Conservation (phyloP, 1,140 invertebrate species). For the Himalopsyche phryganea region DNA sequence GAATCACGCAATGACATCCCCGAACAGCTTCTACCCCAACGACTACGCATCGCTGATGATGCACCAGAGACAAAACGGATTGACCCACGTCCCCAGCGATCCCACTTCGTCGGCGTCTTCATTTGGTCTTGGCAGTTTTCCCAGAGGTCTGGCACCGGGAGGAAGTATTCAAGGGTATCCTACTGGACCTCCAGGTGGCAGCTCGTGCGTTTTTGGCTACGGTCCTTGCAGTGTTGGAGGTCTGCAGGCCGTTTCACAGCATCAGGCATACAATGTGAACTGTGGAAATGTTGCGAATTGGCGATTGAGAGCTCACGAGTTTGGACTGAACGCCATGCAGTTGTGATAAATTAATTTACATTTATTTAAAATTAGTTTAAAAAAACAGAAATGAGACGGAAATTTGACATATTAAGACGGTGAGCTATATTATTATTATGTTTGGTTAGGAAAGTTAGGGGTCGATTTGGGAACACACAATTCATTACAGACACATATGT, state of each 20-base stretch:
- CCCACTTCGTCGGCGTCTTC: conserved; percentile 35
- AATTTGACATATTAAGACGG: too few species aligned
- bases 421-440: too few species aligned
- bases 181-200: conserved; percentile 29
- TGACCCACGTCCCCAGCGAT: conserved; percentile 39
- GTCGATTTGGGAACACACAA: too few species aligned
- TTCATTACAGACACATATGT: too few species aligned
- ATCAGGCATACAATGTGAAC: conserved; percentile 49
- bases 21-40: conserved; percentile 45
- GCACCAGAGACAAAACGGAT: conserved; percentile 45
- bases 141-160: conserved; percentile 13
- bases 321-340: conserved; percentile 50
- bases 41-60: conserved; percentile 48
- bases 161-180: conserved; percentile 6
- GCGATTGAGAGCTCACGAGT: conserved; percentile 48
- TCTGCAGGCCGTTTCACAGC: conserved; percentile 35
- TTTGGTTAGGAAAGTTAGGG: too few species aligned
- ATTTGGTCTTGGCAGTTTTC: conserved; percentile 32
- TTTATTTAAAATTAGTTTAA: too few species aligned
- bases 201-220: conserved; percentile 43
- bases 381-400: too few species aligned
- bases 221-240: conserved; percentile 37
- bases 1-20: conserved; percentile 42
- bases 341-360: conserved; percentile 36
- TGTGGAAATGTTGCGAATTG: conserved; percentile 33